Conservation (phyloP, 1,140 invertebrate genomes). For the Heliconius eleuchia region DNA sequence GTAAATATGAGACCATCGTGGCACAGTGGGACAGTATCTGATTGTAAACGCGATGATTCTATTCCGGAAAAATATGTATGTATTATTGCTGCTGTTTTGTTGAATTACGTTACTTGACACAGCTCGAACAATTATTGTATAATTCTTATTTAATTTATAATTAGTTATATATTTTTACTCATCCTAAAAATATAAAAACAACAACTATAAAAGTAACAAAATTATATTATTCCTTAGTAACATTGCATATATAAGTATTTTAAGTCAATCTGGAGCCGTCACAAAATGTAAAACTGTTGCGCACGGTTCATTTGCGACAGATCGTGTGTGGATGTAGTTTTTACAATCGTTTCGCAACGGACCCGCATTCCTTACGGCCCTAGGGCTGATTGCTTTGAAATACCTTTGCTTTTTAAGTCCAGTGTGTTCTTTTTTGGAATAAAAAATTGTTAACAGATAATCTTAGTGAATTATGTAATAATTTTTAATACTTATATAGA, state of each 20-base stretch:
- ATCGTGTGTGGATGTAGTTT: constrained; percentile 15
- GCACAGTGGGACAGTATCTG: too few relatives aligned
- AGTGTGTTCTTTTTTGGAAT: not conserved
- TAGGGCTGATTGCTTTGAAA: constrained; percentile 3
- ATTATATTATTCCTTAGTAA: not conserved
- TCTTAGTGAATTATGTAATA: too few relatives aligned
- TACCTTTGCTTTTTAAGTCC: not conserved
- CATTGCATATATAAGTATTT: not conserved
- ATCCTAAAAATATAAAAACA: not conserved
- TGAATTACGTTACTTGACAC: too few relatives aligned
- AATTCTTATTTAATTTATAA: too few relatives aligned
- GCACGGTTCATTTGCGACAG: constrained; percentile 17
- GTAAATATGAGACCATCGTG: too few relatives aligned
- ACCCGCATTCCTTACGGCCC: constrained; percentile 2
- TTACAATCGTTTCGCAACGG: constrained; percentile 17
- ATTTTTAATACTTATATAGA: too few relatives aligned
- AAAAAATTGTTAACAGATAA: too few relatives aligned
- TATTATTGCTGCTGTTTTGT: too few relatives aligned
- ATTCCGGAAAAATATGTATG: too few relatives aligned
- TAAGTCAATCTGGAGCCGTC: not conserved
- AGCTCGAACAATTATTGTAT: too few relatives aligned
- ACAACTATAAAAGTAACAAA: not conserved
- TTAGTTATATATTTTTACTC: not conserved
- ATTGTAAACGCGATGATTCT: too few relatives aligned
- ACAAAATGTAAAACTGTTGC: not conserved